phyloP scores from a whole-genome alignment of 1,140 invertebrate species.

The Melitaea cinxia region DNA sequence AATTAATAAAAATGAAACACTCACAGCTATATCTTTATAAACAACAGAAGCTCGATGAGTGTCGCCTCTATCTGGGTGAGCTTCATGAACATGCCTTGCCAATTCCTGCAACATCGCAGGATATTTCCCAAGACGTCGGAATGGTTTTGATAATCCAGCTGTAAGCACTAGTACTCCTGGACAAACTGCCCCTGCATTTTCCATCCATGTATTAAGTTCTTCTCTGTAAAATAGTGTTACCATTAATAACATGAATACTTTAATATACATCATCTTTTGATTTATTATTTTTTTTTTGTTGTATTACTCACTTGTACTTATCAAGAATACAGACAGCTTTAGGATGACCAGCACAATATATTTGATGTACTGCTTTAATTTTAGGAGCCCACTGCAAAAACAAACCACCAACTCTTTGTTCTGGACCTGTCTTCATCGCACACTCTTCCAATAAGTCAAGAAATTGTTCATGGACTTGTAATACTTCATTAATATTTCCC shows the following conservation, averaged over 20 bases:
- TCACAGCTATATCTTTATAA: constrained; percentile 96
- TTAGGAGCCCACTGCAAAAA: constrained; percentile 94
- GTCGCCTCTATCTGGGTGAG: constrained; percentile 97
- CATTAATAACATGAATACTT: neutral
- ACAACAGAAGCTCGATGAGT: constrained; percentile 96
- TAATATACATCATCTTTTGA: too few relatives aligned
- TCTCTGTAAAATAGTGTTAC: constrained; percentile 83
- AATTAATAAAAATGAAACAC: constrained; percentile 53
- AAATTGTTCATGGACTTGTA: constrained; percentile 91
- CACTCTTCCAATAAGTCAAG: constrained; percentile 90
- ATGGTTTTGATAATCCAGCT: constrained; percentile 96
- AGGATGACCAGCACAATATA: constrained; percentile 96
- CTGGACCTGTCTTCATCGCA: constrained; percentile 84
- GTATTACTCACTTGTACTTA: constrained; percentile 89
- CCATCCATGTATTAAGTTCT: constrained; percentile 93
- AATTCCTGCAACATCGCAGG: constrained; percentile 96
- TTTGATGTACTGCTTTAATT: constrained; percentile 92
- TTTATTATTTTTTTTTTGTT: neutral
- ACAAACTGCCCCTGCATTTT: constrained; percentile 89
- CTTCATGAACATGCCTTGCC: constrained; percentile 96
- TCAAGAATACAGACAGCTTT: constrained; percentile 95
- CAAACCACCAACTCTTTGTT: constrained; percentile 94
- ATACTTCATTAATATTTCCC: constrained; percentile 93
- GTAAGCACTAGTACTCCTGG: constrained; percentile 95
- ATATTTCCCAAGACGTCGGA: constrained; percentile 97